These are phyloP conservation scores for Meleagris gallopavo DNA, from an alignment of 2,113 vertebrate genomes.

Conservation along the genomic window DNA sequence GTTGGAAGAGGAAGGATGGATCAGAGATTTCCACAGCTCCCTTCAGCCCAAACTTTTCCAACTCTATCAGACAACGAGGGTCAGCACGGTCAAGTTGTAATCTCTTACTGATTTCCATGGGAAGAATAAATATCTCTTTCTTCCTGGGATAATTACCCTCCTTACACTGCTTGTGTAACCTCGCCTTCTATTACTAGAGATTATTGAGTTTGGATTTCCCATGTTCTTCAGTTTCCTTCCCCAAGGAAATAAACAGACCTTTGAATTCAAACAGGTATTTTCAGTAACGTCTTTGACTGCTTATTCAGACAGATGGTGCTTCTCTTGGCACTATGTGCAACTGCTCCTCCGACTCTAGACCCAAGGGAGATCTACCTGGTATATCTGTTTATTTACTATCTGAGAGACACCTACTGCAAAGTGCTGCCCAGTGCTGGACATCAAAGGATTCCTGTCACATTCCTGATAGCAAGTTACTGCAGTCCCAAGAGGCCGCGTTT, in stretches of 20 bases:
- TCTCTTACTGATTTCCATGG: not conserved
- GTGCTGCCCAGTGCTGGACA: not conserved
- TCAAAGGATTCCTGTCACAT: not conserved
- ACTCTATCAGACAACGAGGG: not conserved
- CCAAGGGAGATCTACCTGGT: not conserved
- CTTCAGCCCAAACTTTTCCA: not conserved
- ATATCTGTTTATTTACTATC: not conserved
- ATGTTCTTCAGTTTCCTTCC: not conserved
- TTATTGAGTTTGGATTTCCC: not conserved
- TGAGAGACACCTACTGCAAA: not conserved
- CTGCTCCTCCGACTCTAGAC: not conserved
- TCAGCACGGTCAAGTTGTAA: not conserved
- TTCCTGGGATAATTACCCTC: not conserved
- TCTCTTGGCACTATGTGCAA: not conserved
- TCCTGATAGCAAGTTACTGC: not conserved
- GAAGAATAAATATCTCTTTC: not conserved
- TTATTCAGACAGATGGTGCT: not conserved
- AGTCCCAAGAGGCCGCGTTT: not conserved
- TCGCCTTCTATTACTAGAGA: not conserved
- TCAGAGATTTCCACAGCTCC: not conserved
- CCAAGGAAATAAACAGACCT: not conserved
- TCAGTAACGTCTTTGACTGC: not conserved
- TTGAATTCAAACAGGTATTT: slow-evolving; percentile 24
- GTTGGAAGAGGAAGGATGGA: not conserved
- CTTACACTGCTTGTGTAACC: not conserved